A percentile compares a stretch with the other conserved stretches of the same genome.
Evolutionary conservation across 2,888 invertebrate genomes (phyloP).

Genomic region (Koerneria pararmatus): DNA sequence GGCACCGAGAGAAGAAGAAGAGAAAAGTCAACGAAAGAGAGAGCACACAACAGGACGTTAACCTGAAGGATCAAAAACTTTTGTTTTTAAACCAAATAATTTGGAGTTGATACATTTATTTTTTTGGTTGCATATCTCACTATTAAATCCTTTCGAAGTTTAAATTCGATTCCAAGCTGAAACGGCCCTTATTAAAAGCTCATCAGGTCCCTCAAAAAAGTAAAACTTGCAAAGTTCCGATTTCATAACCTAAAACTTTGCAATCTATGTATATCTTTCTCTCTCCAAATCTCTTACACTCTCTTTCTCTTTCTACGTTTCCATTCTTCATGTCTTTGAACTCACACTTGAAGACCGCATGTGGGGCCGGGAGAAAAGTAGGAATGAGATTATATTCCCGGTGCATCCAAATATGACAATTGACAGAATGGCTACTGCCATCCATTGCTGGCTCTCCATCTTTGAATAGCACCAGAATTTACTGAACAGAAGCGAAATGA

Average conservation of each 20-base stretch:
- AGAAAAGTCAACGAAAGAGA: slow-evolving; percentile 51
- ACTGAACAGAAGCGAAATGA: no score
- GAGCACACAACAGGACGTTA: slow-evolving; percentile 37
- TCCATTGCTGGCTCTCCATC: slow-evolving; percentile 42
- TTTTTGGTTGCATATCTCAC: neutral
- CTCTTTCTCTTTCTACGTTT: slow-evolving; percentile 7
- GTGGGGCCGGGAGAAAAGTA: slow-evolving; percentile 45
- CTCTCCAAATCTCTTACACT: no score
- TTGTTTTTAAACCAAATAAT: neutral
- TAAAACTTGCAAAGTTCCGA: no score
- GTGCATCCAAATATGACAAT: slow-evolving; percentile 23
- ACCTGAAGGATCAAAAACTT: slow-evolving; percentile 6
- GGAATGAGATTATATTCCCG: slow-evolving; percentile 47
- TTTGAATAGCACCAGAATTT: neutral
- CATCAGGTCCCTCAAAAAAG: no score
- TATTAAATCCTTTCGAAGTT: no score
- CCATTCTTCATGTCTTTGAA: slow-evolving; percentile 1
- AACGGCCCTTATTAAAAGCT: no score
- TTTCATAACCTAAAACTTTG: no score
- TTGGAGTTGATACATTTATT: neutral
- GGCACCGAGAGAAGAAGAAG: slow-evolving; percentile 51
- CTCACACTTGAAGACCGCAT: slow-evolving; percentile 45
- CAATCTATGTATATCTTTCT: no score
- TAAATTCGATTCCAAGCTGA: no score
- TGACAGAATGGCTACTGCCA: slow-evolving; percentile 22